Conservation (phyloP, 1,140 invertebrate species). For the Drosophila lacteicornis region DNA sequence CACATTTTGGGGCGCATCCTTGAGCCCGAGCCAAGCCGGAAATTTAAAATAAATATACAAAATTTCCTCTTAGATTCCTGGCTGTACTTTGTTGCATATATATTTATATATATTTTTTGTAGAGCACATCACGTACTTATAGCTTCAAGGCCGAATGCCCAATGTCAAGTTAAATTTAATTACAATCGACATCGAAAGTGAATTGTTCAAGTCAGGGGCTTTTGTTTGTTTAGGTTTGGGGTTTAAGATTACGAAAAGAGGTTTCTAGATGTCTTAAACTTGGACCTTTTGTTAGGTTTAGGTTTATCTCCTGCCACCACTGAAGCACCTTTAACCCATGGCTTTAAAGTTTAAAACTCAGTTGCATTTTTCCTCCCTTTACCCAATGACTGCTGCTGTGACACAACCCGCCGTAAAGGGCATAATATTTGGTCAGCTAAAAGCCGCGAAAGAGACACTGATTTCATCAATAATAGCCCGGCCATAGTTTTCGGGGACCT, state of each 20-base stretch:
- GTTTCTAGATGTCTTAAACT: not conserved
- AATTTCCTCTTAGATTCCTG: slow-evolving; percentile 11
- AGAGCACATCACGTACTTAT: slow-evolving; percentile 32
- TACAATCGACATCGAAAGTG: slow-evolving; percentile 13
- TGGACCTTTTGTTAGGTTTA: too few species aligned
- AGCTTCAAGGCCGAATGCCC: slow-evolving; percentile 9
- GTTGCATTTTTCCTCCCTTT: slow-evolving; percentile 3
- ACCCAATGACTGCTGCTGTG: slow-evolving; percentile 7
- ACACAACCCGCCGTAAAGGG: slow-evolving; percentile 20
- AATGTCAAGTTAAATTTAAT: slow-evolving; percentile 33
- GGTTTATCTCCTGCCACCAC: not conserved
- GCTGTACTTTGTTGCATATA: slow-evolving; percentile 1
- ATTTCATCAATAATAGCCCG: slow-evolving; percentile 63
- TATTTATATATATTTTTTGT: slow-evolving; percentile 6
- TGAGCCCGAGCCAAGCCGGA: slow-evolving; percentile 34
- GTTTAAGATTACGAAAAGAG: not conserved
- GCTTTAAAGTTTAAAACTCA: slow-evolving; percentile 6
- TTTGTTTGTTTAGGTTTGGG: not conserved
- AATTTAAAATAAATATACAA: slow-evolving; percentile 20
- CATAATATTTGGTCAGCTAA: slow-evolving; percentile 38
- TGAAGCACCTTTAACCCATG: not conserved
- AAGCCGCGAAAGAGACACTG: slow-evolving; percentile 23
- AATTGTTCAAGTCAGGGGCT: not conserved
- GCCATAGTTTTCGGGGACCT: slow-evolving; percentile 22
- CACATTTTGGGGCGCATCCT: slow-evolving; percentile 16